phyloP scores from a whole-genome alignment of 1,140 invertebrate genomes.

The Olivierus martensii region DNA sequence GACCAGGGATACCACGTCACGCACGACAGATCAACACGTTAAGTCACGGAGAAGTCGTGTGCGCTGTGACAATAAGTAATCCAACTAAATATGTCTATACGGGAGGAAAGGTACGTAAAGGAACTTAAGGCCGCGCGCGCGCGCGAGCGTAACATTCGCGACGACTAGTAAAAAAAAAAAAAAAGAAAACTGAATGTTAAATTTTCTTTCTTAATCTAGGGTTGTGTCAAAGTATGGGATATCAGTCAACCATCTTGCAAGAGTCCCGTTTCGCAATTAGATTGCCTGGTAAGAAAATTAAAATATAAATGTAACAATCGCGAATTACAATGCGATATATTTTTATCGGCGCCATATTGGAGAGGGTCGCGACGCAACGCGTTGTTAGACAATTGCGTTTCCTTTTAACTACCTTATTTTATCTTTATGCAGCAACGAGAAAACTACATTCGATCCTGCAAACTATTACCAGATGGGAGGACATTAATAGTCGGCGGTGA shows the following conservation, averaged over 20 bases:
- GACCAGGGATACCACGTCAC: slow-evolving; percentile 81
- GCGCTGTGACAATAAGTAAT: slow-evolving; percentile 74
- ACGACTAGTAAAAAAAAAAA: too few species aligned
- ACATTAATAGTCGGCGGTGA: slow-evolving; percentile 95
- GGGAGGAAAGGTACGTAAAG: slow-evolving; percentile 57
- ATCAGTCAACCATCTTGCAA: slow-evolving; percentile 68
- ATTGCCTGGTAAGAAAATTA: slow-evolving; percentile 60
- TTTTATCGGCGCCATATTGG: too few species aligned
- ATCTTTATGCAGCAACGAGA: slow-evolving; percentile 45
- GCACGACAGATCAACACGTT: slow-evolving; percentile 80
- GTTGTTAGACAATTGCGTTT: too few species aligned
- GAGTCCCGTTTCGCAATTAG: slow-evolving; percentile 75
- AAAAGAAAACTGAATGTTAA: neutral
- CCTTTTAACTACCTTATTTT: neutral
- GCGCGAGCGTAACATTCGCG: too few species aligned
- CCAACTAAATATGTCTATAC: slow-evolving; percentile 92
- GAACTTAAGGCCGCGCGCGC: too few species aligned
- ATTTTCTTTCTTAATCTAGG: slow-evolving; percentile 3
- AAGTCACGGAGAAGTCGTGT: slow-evolving; percentile 86
- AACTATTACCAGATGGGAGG: slow-evolving; percentile 86
- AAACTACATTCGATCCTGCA: slow-evolving; percentile 95
- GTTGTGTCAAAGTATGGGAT: slow-evolving; percentile 84
- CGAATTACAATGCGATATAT: too few species aligned
- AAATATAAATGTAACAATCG: neutral
- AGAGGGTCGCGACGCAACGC: too few species aligned